Evolutionary conservation across 2,113 vertebrate species (phyloP).

Genomic region (Oncorhynchus clarkii): DNA sequence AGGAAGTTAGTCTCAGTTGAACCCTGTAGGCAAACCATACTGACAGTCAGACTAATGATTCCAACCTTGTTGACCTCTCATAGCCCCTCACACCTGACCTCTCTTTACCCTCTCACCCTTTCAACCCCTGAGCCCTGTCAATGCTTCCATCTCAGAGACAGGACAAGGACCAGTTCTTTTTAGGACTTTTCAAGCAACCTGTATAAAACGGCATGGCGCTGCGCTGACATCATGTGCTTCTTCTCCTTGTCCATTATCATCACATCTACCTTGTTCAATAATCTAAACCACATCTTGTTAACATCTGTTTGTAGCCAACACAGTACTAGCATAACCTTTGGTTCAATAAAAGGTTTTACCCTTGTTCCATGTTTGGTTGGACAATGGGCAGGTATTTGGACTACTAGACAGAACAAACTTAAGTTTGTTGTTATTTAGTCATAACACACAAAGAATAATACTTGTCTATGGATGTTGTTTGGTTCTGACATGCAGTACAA

Average conservation of each 20-base stretch:
- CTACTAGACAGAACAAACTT: background rate
- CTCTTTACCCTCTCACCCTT: conserved; percentile 26
- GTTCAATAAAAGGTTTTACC: background rate
- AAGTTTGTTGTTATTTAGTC: background rate
- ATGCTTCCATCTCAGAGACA: background rate
- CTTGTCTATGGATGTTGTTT: background rate
- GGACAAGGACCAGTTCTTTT: background rate
- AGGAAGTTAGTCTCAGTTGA: conserved; percentile 19
- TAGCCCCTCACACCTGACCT: conserved; percentile 23
- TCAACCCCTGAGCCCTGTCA: conserved; percentile 4
- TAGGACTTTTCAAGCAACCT: conserved; percentile 25
- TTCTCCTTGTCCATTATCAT: conserved; percentile 32
- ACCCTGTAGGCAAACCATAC: conserved; percentile 33
- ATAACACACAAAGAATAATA: background rate
- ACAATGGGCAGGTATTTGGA: background rate
- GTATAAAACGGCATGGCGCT: conserved; percentile 59
- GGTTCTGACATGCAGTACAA: no score
- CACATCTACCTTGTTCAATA: background rate
- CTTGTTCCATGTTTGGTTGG: no score
- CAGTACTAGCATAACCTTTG: background rate
- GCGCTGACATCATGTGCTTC: conserved; percentile 64
- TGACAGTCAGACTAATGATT: conserved; percentile 45
- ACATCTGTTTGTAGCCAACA: background rate
- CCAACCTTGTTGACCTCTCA: conserved; percentile 22
- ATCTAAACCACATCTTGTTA: background rate